Evolutionary conservation across 2,797 vertebrate genomes (phyloP).

Genomic region (Hippocampus kuda): DNA sequence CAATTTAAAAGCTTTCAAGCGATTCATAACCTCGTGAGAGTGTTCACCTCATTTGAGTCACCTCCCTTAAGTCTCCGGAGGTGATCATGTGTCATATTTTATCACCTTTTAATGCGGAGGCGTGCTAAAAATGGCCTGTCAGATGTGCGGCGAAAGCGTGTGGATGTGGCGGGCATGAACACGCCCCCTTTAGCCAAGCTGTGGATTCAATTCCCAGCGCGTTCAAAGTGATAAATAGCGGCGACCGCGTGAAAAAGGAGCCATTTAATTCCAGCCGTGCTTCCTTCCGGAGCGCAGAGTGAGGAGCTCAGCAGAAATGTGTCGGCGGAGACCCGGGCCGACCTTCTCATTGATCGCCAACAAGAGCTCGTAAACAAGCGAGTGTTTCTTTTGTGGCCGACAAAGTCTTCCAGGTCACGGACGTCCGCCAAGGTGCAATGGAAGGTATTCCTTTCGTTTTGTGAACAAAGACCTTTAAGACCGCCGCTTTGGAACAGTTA

Average conservation of each 20-base stretch:
- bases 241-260: not conserved
- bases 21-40: not conserved
- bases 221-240: constrained; percentile 7
- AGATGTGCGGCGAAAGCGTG: not conserved
- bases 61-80: not conserved
- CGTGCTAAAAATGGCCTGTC: not conserved
- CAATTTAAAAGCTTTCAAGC: not conserved
- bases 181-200: not conserved
- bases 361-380: not conserved
- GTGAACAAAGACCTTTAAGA: not conserved
- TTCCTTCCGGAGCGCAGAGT: not conserved
- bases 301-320: constrained; percentile 1
- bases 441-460: not conserved
- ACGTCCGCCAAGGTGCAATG: not conserved
- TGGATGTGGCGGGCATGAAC: not conserved
- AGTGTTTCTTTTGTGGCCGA: constrained; percentile 15
- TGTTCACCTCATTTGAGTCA: constrained; percentile 12
- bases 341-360: constrained; percentile 5
- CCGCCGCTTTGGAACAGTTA: not conserved
- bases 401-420: constrained; percentile 17
- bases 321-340: not conserved
- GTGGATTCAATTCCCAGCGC: constrained; percentile 1
- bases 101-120: not conserved
- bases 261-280: not conserved
- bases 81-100: constrained; percentile 1